Evolutionary conservation across 1,140 invertebrate genomes (phyloP), one percentile per base, ranked within the genome.

Genomic region (Dufourea novaeangliae): DNA sequence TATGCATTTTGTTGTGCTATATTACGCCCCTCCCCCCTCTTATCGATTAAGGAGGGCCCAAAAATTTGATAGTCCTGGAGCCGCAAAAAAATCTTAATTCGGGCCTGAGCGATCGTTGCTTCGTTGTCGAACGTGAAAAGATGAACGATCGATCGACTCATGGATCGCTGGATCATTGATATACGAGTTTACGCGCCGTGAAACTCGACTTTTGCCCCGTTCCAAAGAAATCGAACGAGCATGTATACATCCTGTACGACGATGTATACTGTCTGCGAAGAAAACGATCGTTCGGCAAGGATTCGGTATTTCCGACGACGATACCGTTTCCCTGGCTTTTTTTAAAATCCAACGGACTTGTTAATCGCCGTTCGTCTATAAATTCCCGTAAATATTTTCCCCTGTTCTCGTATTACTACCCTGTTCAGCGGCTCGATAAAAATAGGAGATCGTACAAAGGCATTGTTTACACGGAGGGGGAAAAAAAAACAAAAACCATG

Each of bases 261-360:
- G n/a, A n/a, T n/a, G n/a, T 56, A 27, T 2, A 14, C 10, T n/a
- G 44, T 46, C 44, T n/a, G 17, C 50, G 25, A 27, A 3, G 52
- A 7, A 22, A 14, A 56, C 22, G n/a, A 27, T 6, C 27, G 29
- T 56, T 56, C 7, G 52, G 3, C 3, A 56, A 27, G 25, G n/a
- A 27, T 3, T 14, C 11, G 11, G 14, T 12, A 56, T 11, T 3
- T 2, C 22, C n/a, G 25, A n/a, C n/a, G n/a, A n/a, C n/a, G n/a
- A n/a, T n/a, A 17, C 20, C 20, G 22, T 34, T 63, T 44, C 37
- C n/a, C 27, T 63, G 37, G 62, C 52, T 56, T 56, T 56, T 56
- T 56, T 56, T 56, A 56, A n/a, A 56, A 56, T 27, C 52, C 14
- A 27, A 12, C 52, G 22, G 29, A 27, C n/a, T 22, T 29, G 52